Base-by-base conservation (phyloP, 1,140 invertebrate species). In the Cecropterus lyciades region DNA sequence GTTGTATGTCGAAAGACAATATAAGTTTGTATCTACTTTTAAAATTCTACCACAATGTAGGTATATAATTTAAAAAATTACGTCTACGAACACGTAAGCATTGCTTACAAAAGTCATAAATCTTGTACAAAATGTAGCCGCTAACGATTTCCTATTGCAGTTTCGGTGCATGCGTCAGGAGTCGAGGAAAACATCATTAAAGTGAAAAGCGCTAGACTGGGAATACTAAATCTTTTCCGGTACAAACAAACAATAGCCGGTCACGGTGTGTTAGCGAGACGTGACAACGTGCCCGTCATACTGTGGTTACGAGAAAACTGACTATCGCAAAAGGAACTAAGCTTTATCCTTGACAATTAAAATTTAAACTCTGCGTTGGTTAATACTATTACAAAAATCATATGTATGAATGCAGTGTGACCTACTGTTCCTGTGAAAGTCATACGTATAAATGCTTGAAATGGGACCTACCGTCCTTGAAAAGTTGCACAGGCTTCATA, bases 181-280 rank as follows among this genome's bases (percentile, higher is more conserved):
- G 15, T 20, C 24, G 43, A 17, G 45, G 27, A 60, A 60, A 60
- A 49, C 57, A 10, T 37, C 40, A 20, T 60, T 60, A 49, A 62
- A 62, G 57, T 49, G 45, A 62, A 62, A 62, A 49, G 14, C 43
- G 11, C 30, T 40, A 11, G 15, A 27, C 27, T 3, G 30, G 15
- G 57, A 62, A 62, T 62, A 37, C 45, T 62, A 59, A 62, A 59
- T 16, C 45, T 48, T 62, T 62, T 49, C 57, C 45, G 57, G 57
- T 51, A 48, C 16, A 48, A 48, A 49, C 57, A 48, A 59, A 14
- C 49, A 30, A 53, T 53, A 11, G 14, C 3, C 15, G 20, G 45
- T 60, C 45, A 60, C 45, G 56, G 56, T 11, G 3, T 48, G 56
- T 60, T 60, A 59, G 56, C 27, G 10, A 11, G 15, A 48, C 56